Percentiles rank a stretch among this genome's conserved stretches.
Evolutionary conservation across 2,797 vertebrate species (phyloP).

Genomic region (Setipinna tenuifilis): DNA sequence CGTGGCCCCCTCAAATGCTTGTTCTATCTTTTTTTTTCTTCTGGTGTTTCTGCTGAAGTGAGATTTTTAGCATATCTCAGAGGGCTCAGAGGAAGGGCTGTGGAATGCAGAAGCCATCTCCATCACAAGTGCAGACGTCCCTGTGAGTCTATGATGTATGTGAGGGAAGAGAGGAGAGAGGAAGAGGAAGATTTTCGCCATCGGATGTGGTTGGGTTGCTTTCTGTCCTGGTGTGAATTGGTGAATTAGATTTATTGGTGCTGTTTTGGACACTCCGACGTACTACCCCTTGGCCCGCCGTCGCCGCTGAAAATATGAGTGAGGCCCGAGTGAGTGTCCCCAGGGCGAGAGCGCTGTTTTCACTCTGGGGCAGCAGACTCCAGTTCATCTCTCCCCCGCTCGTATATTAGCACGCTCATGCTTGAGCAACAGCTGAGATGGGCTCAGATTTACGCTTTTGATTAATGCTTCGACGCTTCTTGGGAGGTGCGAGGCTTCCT

Average conservation of each 20-base stretch:
- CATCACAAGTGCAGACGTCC: not conserved
- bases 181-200: no score
- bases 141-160: not conserved
- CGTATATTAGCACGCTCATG: constrained; percentile 32
- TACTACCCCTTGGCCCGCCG: no score
- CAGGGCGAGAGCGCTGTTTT: constrained; percentile 44
- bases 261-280: no score
- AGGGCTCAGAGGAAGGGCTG: constrained; percentile 30
- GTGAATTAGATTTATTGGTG: no score
- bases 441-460: constrained; percentile 30
- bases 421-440: constrained; percentile 37
- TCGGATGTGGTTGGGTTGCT: no score
- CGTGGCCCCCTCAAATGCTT: constrained; percentile 18
- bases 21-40: constrained; percentile 30
- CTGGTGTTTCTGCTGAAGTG: constrained; percentile 32
- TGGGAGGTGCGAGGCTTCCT: constrained; percentile 14
- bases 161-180: not conserved
- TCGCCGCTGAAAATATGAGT: constrained; percentile 12
- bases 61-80: constrained; percentile 38
- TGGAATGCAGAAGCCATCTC: constrained; percentile 42
- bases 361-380: constrained; percentile 32
- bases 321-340: not conserved
- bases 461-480: constrained; percentile 13
- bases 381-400: constrained; percentile 35
- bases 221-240: no score